Conservation (phyloP, 2,888 invertebrate species). For the Chrysina gloriosa region DNA sequence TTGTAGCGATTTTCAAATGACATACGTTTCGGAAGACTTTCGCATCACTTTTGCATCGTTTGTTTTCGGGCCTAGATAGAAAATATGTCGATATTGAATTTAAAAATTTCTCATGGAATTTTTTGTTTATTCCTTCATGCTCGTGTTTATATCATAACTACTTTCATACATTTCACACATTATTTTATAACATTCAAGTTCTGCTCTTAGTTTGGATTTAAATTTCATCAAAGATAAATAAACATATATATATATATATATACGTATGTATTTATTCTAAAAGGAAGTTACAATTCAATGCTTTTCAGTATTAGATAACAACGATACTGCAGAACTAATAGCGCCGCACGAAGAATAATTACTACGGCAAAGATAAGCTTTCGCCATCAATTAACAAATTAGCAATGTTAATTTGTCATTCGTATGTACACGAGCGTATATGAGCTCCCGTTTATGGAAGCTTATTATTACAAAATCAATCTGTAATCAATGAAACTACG, state of each 20-base stretch:
- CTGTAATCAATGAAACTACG: conserved; percentile 1
- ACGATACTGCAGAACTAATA: background rate
- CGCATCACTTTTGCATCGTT: no score
- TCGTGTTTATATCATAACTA: no score
- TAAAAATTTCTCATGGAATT: no score
- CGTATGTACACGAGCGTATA: background rate
- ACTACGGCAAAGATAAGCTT: background rate
- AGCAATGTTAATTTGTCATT: conserved; percentile 8
- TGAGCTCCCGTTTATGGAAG: background rate
- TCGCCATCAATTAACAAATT: background rate
- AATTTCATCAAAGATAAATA: background rate
- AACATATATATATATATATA: no score
- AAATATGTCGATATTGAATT: no score
- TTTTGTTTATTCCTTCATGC: no score
- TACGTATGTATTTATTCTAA: background rate
- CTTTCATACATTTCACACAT: no score
- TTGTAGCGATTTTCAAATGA: no score
- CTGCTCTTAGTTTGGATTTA: no score
- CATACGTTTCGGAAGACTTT: no score
- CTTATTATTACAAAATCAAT: background rate
- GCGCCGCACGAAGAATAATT: background rate
- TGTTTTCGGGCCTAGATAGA: no score
- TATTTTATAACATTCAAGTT: no score
- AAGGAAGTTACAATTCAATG: background rate
- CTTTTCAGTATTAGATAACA: background rate